Percentiles rank a stretch among this genome's conserved stretches.
Conservation (phyloP, 2,888 invertebrate species). For the Microctonus brassicae region DNA sequence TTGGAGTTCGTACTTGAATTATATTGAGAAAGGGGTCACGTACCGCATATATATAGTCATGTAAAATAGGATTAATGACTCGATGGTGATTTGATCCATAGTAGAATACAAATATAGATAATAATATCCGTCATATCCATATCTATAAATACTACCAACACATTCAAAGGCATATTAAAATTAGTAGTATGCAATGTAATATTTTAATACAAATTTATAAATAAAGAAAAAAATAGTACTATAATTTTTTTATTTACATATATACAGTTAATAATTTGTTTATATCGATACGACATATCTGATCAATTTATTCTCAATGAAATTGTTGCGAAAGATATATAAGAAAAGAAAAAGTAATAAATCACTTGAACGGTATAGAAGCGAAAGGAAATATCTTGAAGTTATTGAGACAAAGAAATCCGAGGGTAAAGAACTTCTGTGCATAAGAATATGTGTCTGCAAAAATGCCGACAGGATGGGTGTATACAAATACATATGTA, state of each 20-base stretch:
- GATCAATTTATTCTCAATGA: neutral
- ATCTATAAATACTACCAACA: neutral
- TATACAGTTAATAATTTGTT: no score
- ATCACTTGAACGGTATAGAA: neutral
- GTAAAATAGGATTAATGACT: neutral
- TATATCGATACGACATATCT: neutral
- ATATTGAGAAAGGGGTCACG: neutral
- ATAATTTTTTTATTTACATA: neutral
- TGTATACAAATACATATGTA: no score
- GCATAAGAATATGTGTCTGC: neutral
- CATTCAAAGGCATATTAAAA: neutral
- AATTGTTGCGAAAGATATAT: neutral
- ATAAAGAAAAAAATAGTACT: neutral
- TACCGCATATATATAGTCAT: neutral
- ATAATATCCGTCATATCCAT: neutral
- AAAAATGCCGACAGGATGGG: slow-evolving; percentile 1
- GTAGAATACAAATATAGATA: neutral
- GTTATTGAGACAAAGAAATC: neutral
- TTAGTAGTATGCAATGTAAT: neutral
- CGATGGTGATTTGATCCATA: neutral
- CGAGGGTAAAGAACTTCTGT: neutral
- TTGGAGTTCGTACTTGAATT: slow-evolving; percentile 3
- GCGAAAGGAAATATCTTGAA: neutral
- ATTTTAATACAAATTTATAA: neutral
- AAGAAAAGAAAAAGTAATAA: neutral